These are phyloP conservation scores for Heliothis subflexa DNA, from an alignment of 1,140 invertebrate species.

Conservation along the genomic window DNA sequence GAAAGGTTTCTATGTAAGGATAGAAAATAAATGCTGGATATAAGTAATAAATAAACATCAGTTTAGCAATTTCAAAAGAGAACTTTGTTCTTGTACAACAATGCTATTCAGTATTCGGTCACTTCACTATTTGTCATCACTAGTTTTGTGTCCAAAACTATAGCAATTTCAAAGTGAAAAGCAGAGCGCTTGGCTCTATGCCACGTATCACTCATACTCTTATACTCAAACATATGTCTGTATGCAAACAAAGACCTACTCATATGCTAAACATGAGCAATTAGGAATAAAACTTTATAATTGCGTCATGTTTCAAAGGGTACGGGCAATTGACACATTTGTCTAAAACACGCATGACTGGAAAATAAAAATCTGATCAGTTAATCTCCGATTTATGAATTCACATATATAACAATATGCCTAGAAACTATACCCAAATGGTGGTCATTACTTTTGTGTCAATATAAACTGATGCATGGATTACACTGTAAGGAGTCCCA, in stretches of 20 bases:
- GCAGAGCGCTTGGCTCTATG: background rate
- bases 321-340: no score
- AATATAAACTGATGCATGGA: background rate
- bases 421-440: no score
- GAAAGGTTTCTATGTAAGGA: no score
- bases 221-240: background rate
- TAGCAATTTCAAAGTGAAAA: conserved; percentile 28
- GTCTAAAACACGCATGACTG: no score
- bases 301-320: no score
- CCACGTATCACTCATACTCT: background rate
- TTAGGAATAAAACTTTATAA: background rate
- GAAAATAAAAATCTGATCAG: no score
- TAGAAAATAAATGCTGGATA: background rate
- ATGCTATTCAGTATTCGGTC: conserved; percentile 9
- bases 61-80: background rate
- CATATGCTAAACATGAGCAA: background rate
- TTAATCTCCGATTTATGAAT: no score
- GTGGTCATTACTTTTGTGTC: no score
- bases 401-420: no score
- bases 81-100: background rate
- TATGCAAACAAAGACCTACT: background rate
- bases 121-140: conserved; percentile 21
- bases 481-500: background rate
- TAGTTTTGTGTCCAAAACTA: conserved; percentile 25
- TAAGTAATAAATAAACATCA: background rate